Conservation (phyloP, 2,888 invertebrate species). For the Eretmocerus hayati region DNA sequence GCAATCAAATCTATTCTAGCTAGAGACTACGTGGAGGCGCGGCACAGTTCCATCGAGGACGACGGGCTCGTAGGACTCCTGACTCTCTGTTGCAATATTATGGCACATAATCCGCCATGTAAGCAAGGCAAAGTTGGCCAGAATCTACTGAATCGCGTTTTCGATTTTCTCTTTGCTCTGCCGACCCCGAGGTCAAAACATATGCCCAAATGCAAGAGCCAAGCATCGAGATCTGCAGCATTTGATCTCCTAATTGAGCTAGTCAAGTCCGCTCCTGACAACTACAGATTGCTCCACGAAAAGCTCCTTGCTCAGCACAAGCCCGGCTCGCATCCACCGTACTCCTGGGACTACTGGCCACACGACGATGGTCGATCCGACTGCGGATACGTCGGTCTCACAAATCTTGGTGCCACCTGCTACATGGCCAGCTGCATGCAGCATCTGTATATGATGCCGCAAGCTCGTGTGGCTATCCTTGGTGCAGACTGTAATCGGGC, state of each 20-base stretch:
- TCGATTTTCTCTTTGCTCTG: slow-evolving; percentile 82
- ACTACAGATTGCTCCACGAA: slow-evolving; percentile 76
- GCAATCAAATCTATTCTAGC: slow-evolving; percentile 68
- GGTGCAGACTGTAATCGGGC: slow-evolving; percentile 65
- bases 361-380: slow-evolving; percentile 90
- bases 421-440: slow-evolving; percentile 98
- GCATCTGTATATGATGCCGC: slow-evolving; percentile 95
- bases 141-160: slow-evolving; percentile 63
- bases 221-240: slow-evolving; percentile 80
- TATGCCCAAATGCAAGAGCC: slow-evolving; percentile 89
- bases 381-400: slow-evolving; percentile 90
- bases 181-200: slow-evolving; percentile 79
- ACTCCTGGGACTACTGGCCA: slow-evolving; percentile 98
- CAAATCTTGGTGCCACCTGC: slow-evolving; percentile 92
- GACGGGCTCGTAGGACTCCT: slow-evolving; percentile 85
- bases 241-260: slow-evolving; percentile 87
- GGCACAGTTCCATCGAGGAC: slow-evolving; percentile 77
- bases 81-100: slow-evolving; percentile 76
- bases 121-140: slow-evolving; percentile 73
- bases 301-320: slow-evolving; percentile 82
- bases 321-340: slow-evolving; percentile 73
- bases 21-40: slow-evolving; percentile 75
- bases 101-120: slow-evolving; percentile 83
- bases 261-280: slow-evolving; percentile 75
- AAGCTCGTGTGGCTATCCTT: slow-evolving; percentile 77